Evolutionary conservation across 2,113 vertebrate species (phyloP), one percentile per base, ranked within the genome.

Genomic region (Prietella phreatophila): DNA sequence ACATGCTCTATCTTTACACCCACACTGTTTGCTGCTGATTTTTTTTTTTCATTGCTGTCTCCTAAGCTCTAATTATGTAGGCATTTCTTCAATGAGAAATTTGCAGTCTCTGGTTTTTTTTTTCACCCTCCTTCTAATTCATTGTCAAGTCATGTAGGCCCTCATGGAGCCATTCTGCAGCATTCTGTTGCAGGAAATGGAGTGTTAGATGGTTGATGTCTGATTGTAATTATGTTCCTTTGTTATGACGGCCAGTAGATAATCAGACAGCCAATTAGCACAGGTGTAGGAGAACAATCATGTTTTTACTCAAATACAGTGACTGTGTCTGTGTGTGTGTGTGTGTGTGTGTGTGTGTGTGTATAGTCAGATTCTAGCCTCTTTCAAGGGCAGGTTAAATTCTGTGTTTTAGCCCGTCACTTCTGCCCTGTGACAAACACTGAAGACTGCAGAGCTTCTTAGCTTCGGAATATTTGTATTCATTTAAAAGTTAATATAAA

Each of bases 201-300:
- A 84, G 42, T 53, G 42, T 22, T 67, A 5, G 27, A 53, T 55
- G 63, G 82, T 53, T 84, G 55, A 84, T 69, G 61, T 69, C 61
- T 84, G 63, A 84, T 84, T 84, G 82, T 67, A 84, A 84, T 84
- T 84, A 84, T 84, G 82, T 33, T 30, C 63, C 63, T 84, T 84
- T 84, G 82, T 84, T n/a, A 69, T 8, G 13, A 33, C 15, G 17
- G 58, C 20, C 42, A 33, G 63, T 11, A 33, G 47, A 69, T 84
- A 53, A 84, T 67, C 63, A 67, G 25, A 2, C 19, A n/a, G 47
- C 39, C 63, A 53, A 69, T 67, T 84, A 84, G 82, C 61, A 30
- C 63, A 67, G 82, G 61, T 69, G 61, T 69, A 53, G 27, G n/a
- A 30, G 63, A 30, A 67, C 27, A 69, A 84, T 84, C 15, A 8